Percentiles rank a stretch among this genome's conserved stretches.
These are phyloP conservation scores for Rutilus rutilus DNA, from an alignment of 2,113 vertebrate genomes.

Conservation along the genomic window DNA sequence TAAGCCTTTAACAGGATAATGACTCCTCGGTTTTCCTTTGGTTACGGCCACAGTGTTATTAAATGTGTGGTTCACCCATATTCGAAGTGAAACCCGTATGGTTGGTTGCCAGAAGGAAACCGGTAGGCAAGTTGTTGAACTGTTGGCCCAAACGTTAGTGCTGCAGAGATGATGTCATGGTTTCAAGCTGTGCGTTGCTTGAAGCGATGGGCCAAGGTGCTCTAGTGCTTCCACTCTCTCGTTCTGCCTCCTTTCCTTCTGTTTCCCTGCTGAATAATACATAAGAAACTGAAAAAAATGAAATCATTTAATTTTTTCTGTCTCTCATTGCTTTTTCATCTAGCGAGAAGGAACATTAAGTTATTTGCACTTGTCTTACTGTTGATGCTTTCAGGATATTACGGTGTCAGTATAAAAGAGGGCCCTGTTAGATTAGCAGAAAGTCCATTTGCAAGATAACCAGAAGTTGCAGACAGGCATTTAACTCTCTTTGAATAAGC, in stretches of 20 bases:
- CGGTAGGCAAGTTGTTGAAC: slow-evolving; percentile 51
- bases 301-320: neutral
- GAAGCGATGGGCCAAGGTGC: slow-evolving; percentile 35
- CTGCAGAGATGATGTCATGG: slow-evolving; percentile 79
- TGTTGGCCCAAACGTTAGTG: slow-evolving; percentile 56
- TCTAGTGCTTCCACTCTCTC: slow-evolving; percentile 16
- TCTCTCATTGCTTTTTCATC: neutral
- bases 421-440: slow-evolving; percentile 4
- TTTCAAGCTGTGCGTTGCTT: slow-evolving; percentile 55
- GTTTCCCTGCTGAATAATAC: slow-evolving; percentile 62
- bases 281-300: slow-evolving; percentile 28
- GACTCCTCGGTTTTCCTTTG: slow-evolving; percentile 1
- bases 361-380: slow-evolving; percentile 9
- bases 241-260: neutral
- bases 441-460: neutral
- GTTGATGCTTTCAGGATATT: neutral
- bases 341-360: neutral
- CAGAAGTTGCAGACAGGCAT: slow-evolving; percentile 2
- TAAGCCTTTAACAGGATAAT: slow-evolving; percentile 33
- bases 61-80: slow-evolving; percentile 35
- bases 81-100: neutral
- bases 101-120: slow-evolving; percentile 22
- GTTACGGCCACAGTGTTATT: slow-evolving; percentile 26
- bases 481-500: slow-evolving; percentile 27
- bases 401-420: neutral